Evolutionary conservation across 2,888 invertebrate genomes (phyloP).

Genomic region (Lumbricus terrestris): DNA sequence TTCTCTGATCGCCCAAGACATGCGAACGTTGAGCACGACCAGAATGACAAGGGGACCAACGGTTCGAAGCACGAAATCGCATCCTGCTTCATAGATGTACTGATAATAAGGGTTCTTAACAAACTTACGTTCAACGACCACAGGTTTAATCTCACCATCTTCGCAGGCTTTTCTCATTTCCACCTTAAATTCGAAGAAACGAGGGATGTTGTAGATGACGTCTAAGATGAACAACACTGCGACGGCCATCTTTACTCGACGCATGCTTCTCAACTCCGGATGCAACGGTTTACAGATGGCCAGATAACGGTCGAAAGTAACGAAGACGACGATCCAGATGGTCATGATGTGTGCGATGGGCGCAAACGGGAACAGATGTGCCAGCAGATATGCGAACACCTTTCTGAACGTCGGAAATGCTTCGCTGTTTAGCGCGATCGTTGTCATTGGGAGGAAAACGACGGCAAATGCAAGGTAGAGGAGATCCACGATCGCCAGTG

Average conservation of each 20-base stretch:
- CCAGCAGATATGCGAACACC: constrained; percentile 22
- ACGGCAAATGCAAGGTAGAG: constrained; percentile 37
- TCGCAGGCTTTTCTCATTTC: neutral
- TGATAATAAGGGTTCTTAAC: constrained; percentile 28
- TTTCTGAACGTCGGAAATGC: neutral
- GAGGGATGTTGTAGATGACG: constrained; percentile 40
- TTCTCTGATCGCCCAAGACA: constrained; percentile 30
- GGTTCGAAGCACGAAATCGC: constrained; percentile 39
- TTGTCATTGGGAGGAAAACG: constrained; percentile 35
- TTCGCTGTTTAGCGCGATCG: constrained; percentile 19
- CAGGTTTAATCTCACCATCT: constrained; percentile 27
- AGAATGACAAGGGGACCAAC: constrained; percentile 40
- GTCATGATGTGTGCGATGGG: constrained; percentile 39
- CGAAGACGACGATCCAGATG: constrained; percentile 40
- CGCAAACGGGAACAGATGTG: constrained; percentile 36
- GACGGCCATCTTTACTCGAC: constrained; percentile 33
- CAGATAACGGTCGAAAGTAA: constrained; percentile 41
- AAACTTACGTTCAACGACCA: neutral
- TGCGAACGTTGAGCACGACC: constrained; percentile 34
- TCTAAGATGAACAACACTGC: constrained; percentile 32
- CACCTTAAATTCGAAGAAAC: constrained; percentile 34
- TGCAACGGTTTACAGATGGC: constrained; percentile 39
- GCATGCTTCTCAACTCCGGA: constrained; percentile 34
- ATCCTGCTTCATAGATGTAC: constrained; percentile 39
- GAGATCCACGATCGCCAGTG: constrained; percentile 37